Conservation (phyloP, 1,140 invertebrate species). For the Drosophila persimilis region DNA sequence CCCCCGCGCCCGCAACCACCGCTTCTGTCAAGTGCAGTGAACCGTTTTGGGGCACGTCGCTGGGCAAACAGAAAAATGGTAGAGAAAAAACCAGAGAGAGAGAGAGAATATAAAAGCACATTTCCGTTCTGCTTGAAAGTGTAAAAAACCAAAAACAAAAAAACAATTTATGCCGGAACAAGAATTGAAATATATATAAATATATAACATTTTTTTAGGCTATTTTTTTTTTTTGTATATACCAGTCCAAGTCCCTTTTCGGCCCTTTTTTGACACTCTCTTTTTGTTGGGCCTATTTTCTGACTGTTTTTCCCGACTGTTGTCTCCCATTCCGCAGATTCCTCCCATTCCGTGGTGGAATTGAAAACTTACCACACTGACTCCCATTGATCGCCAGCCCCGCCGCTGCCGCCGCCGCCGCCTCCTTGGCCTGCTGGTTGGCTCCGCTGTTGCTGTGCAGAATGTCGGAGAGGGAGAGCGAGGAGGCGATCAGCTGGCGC, state of each 20-base stretch:
- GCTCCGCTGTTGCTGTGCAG: constrained; percentile 87
- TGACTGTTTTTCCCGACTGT: too few species aligned
- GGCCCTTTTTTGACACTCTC: too few species aligned
- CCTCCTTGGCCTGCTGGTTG: constrained; percentile 75
- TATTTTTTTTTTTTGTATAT: constrained; percentile 3
- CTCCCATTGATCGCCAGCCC: constrained; percentile 50
- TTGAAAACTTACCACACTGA: constrained; percentile 54
- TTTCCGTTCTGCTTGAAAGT: constrained; percentile 73
- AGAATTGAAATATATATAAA: constrained; percentile 34
- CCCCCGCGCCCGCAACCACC: not conserved
- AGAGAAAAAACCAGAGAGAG: constrained; percentile 17
- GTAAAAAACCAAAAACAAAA: constrained; percentile 52
- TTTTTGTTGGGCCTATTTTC: too few species aligned
- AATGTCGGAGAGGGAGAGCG: constrained; percentile 93
- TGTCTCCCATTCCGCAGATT: too few species aligned
- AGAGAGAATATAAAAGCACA: constrained; percentile 52
- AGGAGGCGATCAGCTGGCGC: constrained; percentile 93
- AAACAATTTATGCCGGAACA: too few species aligned
- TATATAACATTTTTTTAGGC: not conserved
- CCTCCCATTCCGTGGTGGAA: too few species aligned
- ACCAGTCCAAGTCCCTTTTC: too few species aligned
- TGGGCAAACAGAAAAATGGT: constrained; percentile 46
- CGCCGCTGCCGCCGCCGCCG: constrained; percentile 58
- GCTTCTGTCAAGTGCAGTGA: constrained; percentile 69
- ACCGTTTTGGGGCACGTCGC: constrained; percentile 75